These are phyloP conservation scores for Aurelia coerulea DNA, from an alignment of 30 jellyfish, hydroid and myxozoan genomes.

Conservation along the genomic window DNA sequence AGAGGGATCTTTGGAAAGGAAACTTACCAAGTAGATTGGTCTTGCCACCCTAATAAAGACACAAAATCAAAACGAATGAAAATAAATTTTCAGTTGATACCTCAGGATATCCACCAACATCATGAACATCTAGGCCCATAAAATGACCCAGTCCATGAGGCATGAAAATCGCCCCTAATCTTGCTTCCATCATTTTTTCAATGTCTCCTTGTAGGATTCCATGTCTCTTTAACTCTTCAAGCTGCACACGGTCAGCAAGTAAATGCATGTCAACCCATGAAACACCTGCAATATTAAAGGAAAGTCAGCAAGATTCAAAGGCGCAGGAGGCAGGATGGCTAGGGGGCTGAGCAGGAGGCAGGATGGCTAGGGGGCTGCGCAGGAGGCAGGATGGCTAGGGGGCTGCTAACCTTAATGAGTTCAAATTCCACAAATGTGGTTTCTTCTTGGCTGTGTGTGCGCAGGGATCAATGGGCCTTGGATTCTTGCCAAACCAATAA, in stretches of 20 bases:
- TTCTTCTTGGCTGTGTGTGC: no score
- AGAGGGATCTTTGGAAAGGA: no score
- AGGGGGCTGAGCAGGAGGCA: no score
- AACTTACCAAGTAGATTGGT: no score
- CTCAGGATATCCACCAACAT: conserved; percentile 88
- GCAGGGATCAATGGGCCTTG: no score
- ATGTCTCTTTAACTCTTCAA: conserved; percentile 84
- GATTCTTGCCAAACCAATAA: no score
- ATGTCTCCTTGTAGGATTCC: conserved; percentile 91
- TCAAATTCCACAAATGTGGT: no score
- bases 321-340: not conserved
- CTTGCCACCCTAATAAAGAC: no score
- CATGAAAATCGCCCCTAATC: conserved; percentile 87
- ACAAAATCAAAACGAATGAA: not conserved
- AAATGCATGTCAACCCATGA: conserved; percentile 93
- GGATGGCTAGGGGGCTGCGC: no score
- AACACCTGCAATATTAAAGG: conserved; percentile 65
- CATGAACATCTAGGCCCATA: conserved; percentile 96
- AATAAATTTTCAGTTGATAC: conserved; percentile 3
- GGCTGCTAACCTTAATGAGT: no score
- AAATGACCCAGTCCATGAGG: conserved; percentile 98
- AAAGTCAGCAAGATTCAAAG: not conserved
- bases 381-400: no score
- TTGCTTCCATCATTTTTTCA: conserved; percentile 91
- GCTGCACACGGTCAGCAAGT: conserved; percentile 85